Base-by-base conservation (phyloP, 37 sponge, comb jelly and placozoan species). In the Chondrosia reniformis region DNA sequence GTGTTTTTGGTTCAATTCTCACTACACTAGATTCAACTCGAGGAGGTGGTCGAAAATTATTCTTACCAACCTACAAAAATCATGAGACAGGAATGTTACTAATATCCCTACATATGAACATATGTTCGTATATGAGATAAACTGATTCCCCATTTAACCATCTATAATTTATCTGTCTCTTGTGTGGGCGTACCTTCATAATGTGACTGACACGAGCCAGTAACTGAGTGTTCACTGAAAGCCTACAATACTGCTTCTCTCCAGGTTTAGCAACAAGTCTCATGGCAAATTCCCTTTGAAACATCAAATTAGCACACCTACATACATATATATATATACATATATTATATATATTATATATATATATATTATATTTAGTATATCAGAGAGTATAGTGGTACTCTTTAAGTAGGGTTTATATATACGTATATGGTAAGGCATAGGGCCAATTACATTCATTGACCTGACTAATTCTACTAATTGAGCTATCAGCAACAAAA, bases 11-110 rank as follows among this genome's bases (percentile, higher is more conserved):
- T 40, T 98, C 99, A 54, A 98, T 95, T n/a, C 99, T 64, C 32
- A 98, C 99, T 0, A 98, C 96, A 80, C 94, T 93, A 33, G 96
- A 98, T 30, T 98, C 99, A 21, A 98, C 99, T 80, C 91, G 85
- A 6, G 99, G 99, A 33, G 99, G 99, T 4, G 99, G 99, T n/a
- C 78, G 82, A 76, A 98, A 98, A 79, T 95, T 98, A 66, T 95
- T 98, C 81, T 84, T 88, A 0, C 97, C 89, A 31, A 96, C 89
- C 94, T 94, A 58, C 61, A 59, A 13, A 59, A 19, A 30, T 30
- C 8, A 59, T 19, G 30, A 59, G 61, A 15, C 10, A 49, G 52
- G 10, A 49, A 10, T 49, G 52, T 49, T 49, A 49, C 52, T 19
- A n/a, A n/a, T n/a, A n/a, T n/a, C n/a, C n/a, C n/a, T n/a, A n/a